phyloP scores from a whole-genome alignment of 1,140 invertebrate species.

The Hylaeus volcanicus region DNA sequence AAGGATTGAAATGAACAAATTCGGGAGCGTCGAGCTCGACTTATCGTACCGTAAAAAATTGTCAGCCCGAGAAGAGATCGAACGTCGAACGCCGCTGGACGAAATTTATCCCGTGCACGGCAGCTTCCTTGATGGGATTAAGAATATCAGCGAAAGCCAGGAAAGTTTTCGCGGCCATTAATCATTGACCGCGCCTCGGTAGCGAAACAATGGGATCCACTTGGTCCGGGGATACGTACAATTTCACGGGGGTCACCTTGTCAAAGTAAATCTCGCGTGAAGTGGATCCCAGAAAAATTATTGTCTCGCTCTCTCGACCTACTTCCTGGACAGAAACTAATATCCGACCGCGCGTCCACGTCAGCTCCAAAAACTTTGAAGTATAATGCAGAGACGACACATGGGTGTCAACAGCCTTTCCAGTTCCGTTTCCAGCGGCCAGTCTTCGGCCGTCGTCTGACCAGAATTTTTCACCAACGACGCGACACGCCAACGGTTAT shows the following conservation, averaged over 20 bases:
- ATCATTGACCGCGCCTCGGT: slow-evolving; percentile 10
- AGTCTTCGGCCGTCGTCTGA: not conserved
- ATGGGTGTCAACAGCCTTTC: not conserved
- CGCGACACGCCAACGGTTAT: not conserved
- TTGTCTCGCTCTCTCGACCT: slow-evolving; percentile 57
- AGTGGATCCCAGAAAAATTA: slow-evolving; percentile 61
- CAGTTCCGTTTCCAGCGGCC: not conserved
- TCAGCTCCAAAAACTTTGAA: slow-evolving; percentile 36
- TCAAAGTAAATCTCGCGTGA: slow-evolving; percentile 58
- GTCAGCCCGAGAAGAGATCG: not conserved
- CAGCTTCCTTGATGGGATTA: slow-evolving; percentile 12
- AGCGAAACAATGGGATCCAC: slow-evolving; percentile 28
- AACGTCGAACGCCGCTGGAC: not conserved
- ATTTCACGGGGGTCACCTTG: slow-evolving; percentile 45
- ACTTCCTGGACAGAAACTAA: slow-evolving; percentile 49
- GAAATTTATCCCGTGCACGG: slow-evolving; percentile 26
- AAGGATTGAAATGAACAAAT: no score
- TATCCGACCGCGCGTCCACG: slow-evolving; percentile 34
- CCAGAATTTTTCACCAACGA: not conserved
- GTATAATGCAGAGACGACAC: slow-evolving; percentile 17
- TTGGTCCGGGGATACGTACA: slow-evolving; percentile 28
- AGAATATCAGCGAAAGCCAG: slow-evolving; percentile 31
- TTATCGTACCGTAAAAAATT: not conserved
- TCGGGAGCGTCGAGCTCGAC: not conserved
- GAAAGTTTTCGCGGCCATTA: slow-evolving; percentile 27